Conservation (phyloP, 2,113 vertebrate species). For the Rhinoptilus africanus region DNA sequence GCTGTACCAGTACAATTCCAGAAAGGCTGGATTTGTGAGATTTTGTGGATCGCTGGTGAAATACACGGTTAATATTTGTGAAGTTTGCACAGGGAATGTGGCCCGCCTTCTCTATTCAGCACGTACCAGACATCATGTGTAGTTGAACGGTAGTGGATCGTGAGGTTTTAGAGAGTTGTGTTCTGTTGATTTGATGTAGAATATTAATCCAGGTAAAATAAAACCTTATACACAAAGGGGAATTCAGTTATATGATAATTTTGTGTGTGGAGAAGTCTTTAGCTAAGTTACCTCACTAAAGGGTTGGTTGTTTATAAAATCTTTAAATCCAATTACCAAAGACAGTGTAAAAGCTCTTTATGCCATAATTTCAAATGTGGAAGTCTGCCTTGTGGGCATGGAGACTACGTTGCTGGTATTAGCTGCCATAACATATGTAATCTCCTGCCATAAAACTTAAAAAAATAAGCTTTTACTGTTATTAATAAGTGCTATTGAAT, state of each 20-base stretch:
- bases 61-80: background rate
- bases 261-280: background rate
- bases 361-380: background rate
- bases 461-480: background rate
- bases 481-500: background rate
- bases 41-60: background rate
- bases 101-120: background rate
- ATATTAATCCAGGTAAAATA: constrained; percentile 2
- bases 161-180: background rate
- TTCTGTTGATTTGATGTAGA: background rate
- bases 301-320: background rate
- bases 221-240: background rate
- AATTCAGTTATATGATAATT: background rate
- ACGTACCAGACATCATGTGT: background rate
- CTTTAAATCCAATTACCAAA: constrained; percentile 39
- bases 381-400: background rate
- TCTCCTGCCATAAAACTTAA: background rate
- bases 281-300: background rate
- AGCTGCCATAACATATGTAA: background rate
- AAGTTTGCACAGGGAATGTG: background rate
- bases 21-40: background rate
- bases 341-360: background rate
- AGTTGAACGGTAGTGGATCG: background rate
- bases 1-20: background rate
- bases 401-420: background rate